phyloP scores from a whole-genome alignment of 2,797 vertebrate genomes.

The Hemitrygon akajei region DNA sequence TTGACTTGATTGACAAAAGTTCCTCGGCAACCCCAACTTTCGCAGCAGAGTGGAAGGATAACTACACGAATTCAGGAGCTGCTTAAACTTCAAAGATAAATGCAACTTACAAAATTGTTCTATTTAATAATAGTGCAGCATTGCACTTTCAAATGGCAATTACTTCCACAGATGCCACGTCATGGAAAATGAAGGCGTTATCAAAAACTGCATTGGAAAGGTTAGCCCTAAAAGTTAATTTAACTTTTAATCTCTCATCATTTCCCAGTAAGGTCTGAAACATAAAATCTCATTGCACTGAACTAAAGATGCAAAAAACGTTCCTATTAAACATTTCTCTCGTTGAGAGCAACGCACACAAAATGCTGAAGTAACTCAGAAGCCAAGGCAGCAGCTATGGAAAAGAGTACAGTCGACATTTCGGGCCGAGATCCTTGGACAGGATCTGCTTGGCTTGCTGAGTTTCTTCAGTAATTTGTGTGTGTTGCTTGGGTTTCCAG shows the following conservation, averaged over 20 bases:
- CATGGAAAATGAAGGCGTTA: not conserved
- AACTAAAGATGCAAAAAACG: not conserved
- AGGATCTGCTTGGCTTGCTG: too few species aligned
- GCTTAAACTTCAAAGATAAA: constrained; percentile 17
- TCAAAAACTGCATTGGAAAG: constrained; percentile 4
- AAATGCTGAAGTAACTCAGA: too few species aligned
- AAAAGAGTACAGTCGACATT: too few species aligned
- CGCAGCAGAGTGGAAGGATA: not conserved
- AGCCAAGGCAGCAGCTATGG: too few species aligned
- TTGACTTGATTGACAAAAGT: not conserved
- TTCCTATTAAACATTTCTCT: not conserved
- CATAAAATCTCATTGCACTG: not conserved
- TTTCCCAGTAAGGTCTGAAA: too few species aligned
- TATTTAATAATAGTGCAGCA: not conserved
- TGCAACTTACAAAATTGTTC: not conserved
- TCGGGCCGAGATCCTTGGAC: too few species aligned
- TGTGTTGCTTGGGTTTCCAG: too few species aligned
- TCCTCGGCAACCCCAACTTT: not conserved
- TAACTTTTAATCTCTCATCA: not conserved
- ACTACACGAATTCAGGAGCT: not conserved
- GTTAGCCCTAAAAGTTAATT: not conserved
- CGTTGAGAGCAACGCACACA: not conserved
- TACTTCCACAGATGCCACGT: not conserved
- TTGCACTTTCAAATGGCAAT: not conserved
- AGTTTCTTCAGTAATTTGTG: too few species aligned